Base-by-base conservation (phyloP, 2,797 vertebrate species). In the Esox lucius region DNA sequence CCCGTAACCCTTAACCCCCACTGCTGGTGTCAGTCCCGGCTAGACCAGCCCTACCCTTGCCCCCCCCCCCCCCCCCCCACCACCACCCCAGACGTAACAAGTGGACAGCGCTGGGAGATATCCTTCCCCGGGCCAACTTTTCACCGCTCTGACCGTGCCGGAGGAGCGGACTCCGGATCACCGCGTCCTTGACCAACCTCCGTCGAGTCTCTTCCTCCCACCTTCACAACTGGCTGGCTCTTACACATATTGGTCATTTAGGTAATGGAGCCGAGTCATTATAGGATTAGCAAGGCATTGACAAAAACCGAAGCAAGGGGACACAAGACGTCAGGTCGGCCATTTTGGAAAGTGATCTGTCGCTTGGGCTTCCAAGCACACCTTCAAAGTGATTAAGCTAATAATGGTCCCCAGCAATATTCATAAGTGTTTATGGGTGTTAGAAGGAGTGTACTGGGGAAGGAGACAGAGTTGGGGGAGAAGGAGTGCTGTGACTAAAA, bases 231-330 rank as follows among this genome's bases (percentile, higher is more conserved):
- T 12, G 93, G 94, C 94, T 93, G 93, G 94, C 94, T 93, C 93
- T 96, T 95, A 94, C 93, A 93, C 93, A 95, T 95, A 96, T 96
- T 96, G 95, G 95, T 94, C 93, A 95, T 96, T 94, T 95, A 94
- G 94, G 91, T 96, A 97, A 96, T 93, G 95, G 95, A 95, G 92
- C 93, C 94, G 91, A 80, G 81, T 91, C 89, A 48, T 96, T 96
- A 96, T 93, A 94, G 95, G 95, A 97, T 97, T 97, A 97, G 91
- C 94, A 75, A 79, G 73, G 35, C 17, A 51, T 51, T 8, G 7
- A 24, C 78, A 75, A 74, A 76, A 51, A 73, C 61, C 17, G 49
- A 82, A 77, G 83, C 82, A 77, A 3, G 87, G 87, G 90, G 91
- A 93, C 90, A 88, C 85, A 86, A 71, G 85, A 87, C 71, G 83